A percentile compares a stretch with the other conserved stretches of the same genome.
phyloP scores from a whole-genome alignment of 2,113 vertebrate genomes.

The Regulus satrapa region DNA sequence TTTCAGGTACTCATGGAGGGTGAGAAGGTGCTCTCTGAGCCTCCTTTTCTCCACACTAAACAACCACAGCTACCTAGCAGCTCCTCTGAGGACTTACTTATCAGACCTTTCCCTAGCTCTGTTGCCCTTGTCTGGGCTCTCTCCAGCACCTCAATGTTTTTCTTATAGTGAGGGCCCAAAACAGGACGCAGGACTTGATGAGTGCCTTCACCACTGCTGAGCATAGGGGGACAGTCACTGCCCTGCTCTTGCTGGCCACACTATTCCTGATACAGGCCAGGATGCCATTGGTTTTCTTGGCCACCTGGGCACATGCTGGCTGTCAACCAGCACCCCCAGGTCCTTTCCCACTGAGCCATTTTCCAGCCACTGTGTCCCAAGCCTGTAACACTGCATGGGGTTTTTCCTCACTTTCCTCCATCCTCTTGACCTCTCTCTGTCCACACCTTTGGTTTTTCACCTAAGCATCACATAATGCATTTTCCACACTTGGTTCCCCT shows the following conservation, averaged over 20 bases:
- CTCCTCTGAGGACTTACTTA: neutral
- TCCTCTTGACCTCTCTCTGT: neutral
- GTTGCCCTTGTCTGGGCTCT: neutral
- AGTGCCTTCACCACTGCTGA: neutral
- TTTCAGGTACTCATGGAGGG: neutral
- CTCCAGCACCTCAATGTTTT: no score
- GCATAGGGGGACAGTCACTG: fast-evolving
- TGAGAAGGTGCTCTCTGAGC: no score
- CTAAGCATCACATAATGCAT: fast-evolving
- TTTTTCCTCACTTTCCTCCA: neutral
- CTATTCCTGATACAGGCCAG: neutral
- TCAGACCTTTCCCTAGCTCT: neutral
- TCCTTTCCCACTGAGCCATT: neutral
- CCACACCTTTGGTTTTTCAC: neutral
- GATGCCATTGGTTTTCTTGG: neutral
- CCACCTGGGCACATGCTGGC: neutral
- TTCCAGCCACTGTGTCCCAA: neutral
- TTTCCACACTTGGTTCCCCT: neutral
- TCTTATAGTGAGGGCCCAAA: neutral
- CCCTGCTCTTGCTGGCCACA: neutral
- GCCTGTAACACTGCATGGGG: neutral
- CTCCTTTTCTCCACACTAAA: neutral
- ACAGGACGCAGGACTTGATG: neutral
- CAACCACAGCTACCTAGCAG: neutral
- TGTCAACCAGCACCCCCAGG: neutral